Percentiles rank a stretch among this genome's conserved stretches.
Evolutionary conservation across 2,888 invertebrate species (phyloP).

Genomic region (Lithodes maja): DNA sequence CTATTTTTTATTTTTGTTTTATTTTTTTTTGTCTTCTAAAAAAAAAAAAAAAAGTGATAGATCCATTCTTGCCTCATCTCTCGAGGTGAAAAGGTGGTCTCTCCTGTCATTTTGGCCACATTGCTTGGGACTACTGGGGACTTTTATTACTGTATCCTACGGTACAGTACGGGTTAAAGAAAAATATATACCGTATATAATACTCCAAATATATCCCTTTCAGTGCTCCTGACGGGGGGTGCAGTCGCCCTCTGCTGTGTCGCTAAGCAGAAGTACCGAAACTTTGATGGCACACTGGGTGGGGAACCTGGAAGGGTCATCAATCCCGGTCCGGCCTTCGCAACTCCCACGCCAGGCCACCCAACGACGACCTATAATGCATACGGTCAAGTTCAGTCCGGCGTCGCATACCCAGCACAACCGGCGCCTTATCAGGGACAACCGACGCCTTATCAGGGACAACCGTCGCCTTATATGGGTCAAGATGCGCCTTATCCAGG

Average conservation of each 20-base stretch:
- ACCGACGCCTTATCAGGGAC: neutral
- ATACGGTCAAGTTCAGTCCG: neutral
- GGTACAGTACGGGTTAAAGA: too few species aligned
- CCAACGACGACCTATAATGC: neutral
- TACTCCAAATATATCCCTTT: neutral
- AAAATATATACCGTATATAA: too few species aligned
- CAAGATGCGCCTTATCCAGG: neutral
- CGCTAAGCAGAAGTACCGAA: conserved; percentile 6
- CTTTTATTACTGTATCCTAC: too few species aligned
- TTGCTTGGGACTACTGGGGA: too few species aligned
- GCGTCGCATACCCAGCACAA: neutral
- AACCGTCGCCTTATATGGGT: neutral
- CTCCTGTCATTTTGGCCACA: too few species aligned
- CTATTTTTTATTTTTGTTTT: too few species aligned
- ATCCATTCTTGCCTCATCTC: too few species aligned
- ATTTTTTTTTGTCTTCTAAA: too few species aligned
- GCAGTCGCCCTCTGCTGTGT: neutral
- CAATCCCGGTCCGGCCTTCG: neutral
- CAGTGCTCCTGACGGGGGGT: neutral
- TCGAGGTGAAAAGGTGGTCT: too few species aligned
- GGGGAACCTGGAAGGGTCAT: neutral
- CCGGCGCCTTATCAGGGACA: neutral
- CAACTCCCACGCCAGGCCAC: neutral
- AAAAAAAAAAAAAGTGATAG: too few species aligned
- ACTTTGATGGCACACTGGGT: neutral